A percentile compares a stretch with the other conserved stretches of the same genome.
phyloP scores from a whole-genome alignment of 1,140 invertebrate genomes.

The Marisa cornuarietis region DNA sequence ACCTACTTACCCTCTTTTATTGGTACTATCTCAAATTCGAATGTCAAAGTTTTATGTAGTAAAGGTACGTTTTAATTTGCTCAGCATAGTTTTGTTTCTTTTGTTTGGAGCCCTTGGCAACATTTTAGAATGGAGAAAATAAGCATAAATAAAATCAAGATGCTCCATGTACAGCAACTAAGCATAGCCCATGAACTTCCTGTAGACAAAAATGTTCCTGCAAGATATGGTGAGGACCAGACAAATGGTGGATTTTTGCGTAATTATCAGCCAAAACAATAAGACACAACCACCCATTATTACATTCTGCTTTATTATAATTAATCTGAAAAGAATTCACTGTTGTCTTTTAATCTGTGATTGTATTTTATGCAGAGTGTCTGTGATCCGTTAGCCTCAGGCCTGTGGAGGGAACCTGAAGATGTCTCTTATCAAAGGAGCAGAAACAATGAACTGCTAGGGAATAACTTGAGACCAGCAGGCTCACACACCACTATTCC shows the following conservation, averaged over 20 bases:
- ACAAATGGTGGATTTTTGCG: neutral
- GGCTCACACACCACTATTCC: conserved; percentile 20
- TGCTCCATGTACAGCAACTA: too few relatives aligned
- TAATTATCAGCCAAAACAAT: neutral
- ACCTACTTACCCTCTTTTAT: too few relatives aligned
- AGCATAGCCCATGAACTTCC: too few relatives aligned
- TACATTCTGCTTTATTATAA: neutral
- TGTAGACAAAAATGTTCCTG: too few relatives aligned
- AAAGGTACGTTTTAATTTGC: too few relatives aligned
- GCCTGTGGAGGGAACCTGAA: neutral
- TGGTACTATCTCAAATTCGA: too few relatives aligned
- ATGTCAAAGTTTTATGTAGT: too few relatives aligned
- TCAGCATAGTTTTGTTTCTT: too few relatives aligned
- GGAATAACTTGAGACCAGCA: neutral
- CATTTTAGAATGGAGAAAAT: too few relatives aligned
- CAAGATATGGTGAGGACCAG: neutral
- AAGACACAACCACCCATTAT: too few relatives aligned
- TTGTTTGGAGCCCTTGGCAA: too few relatives aligned
- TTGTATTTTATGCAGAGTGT: conserved; percentile 32
- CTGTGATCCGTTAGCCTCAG: conserved; percentile 32
- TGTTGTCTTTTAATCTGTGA: neutral
- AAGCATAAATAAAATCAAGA: too few relatives aligned
- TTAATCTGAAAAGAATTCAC: neutral
- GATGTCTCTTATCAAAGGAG: conserved; percentile 2
- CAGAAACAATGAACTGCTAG: conserved; percentile 27